Evolutionary conservation across 2,888 invertebrate genomes (phyloP), one percentile per base, ranked within the genome.

Genomic region (Polyommatus icarus): DNA sequence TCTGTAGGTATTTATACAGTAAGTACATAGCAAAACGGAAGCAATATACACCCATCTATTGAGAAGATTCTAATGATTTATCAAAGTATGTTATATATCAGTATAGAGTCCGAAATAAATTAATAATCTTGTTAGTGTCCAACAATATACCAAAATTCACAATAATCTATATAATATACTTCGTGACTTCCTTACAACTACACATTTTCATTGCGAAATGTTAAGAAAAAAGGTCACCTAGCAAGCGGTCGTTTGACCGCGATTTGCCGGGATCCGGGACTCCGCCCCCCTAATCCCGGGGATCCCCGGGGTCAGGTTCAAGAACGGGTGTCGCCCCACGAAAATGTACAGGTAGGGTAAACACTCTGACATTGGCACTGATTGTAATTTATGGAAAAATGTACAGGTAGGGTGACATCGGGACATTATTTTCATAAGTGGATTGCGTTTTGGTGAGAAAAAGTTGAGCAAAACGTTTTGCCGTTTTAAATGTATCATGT

Each of bases 251-350:
- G 84, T 83, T 78, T 79, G 82, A 81, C 83, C 82, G 81, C 80
- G 81, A 82, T 83, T 82, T 81, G 76, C 78, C 78, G 57, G 79
- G 78, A 78, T 81, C 80, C 82, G 80, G 82, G 80, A 78, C 67
- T 67, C 76, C 79, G 78, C 78, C 79, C 79, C 77, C 73, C 76
- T 80, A 82, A 81, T 83, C 82, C 82, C 79, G 76, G 79, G 79
- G 76, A 78, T 78, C 78, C 78, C 78, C 79, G 36, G 72, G 83
- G 82, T 84, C 83, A 82, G 81, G 82, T 82, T 81, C 82, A 81
- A 80, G 80, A 81, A 75, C 75, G 50, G 50, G 50, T 67, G 67
- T 67, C 67, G 67, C 67, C 71, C 78, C 78, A 76, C n/a, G 78
- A 78, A 71, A 57, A 59, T 29, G 46, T 32, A 32, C 29, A 67